Base-by-base conservation (phyloP, 2,797 vertebrate species). In the Mus caroli region DNA sequence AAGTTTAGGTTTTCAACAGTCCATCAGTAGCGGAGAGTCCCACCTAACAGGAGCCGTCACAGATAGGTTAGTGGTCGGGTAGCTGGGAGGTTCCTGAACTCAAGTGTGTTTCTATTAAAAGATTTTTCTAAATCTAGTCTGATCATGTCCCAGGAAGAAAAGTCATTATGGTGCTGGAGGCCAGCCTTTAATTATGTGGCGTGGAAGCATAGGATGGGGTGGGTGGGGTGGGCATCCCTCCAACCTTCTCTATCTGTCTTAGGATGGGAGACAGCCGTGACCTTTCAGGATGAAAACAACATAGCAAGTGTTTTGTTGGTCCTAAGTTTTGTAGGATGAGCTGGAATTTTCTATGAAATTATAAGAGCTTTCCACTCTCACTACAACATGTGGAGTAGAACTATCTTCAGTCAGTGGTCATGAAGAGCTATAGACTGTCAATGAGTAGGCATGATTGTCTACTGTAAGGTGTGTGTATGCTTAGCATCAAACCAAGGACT, bases 231-330 rank as follows among this genome's bases (percentile, higher is more conserved):
- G 20, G 71, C 85, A 31, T 56, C 5, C 40, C 54, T 26, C 8
- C 22, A 17, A 5, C 3, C 0, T 28, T 73, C 56, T 26, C 50
- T 58, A 1, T 24, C 37, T 24, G 10, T 80, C 73, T 92, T 40
- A n/a, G 52, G 19, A 43, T 34, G 37, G 43, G 85, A 84, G 40
- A 37, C 64, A 64, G 60, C 75, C 3, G 3, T 26, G 69, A 52
- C 26, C 19, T 22, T n/a, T 87, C 69, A 64, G 76, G 92, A 75
- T 40, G 71, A 73, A 83, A 95, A 52, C 10, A 93, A 56, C 14
- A 62, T 62, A 22, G 84, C 73, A 86, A 82, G 43, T 22, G 19
- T 31, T 77, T 62, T 67, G 69, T 54, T 50, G 91, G 46, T 52
- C 14, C 46, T 34, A 40, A 79, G 0, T 40, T 56, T 75, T 64